Evolutionary conservation across 1,140 invertebrate species (phyloP).

Genomic region (Trichonephila clavata): DNA sequence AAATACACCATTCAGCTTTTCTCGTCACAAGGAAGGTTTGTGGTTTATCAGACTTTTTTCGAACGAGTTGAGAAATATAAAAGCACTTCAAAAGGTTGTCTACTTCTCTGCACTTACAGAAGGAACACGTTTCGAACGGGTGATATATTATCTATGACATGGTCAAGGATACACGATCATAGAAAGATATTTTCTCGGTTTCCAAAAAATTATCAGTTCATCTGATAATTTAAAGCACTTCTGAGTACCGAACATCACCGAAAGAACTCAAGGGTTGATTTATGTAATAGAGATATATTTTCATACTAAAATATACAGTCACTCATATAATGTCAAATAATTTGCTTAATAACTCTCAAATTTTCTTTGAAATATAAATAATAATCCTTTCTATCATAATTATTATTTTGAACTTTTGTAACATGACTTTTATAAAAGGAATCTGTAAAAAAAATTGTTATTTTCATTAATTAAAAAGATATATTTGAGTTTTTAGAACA

Average conservation of each 20-base stretch:
- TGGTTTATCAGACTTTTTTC: conserved; percentile 11
- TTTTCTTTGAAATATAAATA: no score
- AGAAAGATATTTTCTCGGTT: conserved; percentile 7
- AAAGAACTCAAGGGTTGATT: conserved; percentile 26
- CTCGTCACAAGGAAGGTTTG: not conserved
- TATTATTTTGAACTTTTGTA: no score
- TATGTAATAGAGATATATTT: not conserved
- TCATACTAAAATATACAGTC: no score
- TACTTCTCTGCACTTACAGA: not conserved
- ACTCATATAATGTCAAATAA: no score
- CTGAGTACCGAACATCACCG: not conserved
- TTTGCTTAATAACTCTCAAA: no score
- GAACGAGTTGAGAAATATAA: not conserved
- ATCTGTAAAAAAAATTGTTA: no score
- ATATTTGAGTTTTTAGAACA: no score
- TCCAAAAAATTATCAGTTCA: conserved; percentile 42
- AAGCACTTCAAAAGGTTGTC: conserved; percentile 58
- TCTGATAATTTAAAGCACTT: conserved; percentile 47
- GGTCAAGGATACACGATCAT: conserved; percentile 41
- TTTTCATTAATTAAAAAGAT: no score
- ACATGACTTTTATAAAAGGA: no score
- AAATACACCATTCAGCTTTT: not conserved
- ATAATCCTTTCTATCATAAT: no score
- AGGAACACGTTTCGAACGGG: conserved; percentile 45
- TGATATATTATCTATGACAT: conserved; percentile 42